Evolutionary conservation across 2,797 vertebrate genomes (phyloP).

Genomic region (Sarcophilus harrisii): DNA sequence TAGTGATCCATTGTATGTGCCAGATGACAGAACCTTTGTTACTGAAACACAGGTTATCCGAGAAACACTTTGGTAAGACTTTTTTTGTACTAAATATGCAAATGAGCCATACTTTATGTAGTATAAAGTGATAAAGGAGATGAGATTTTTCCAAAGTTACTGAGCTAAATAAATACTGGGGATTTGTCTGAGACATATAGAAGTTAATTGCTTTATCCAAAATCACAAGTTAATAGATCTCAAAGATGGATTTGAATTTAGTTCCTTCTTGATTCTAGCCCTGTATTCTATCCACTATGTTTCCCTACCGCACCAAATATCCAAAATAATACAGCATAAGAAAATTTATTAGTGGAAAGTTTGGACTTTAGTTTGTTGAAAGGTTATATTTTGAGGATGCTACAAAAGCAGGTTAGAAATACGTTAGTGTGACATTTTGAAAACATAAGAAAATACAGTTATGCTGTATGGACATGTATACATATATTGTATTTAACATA

Average conservation of each 20-base stretch:
- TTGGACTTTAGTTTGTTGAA: conserved; percentile 26
- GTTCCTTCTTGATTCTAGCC: neutral
- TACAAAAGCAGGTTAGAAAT: conserved; percentile 12
- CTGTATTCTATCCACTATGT: neutral
- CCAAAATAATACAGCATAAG: neutral
- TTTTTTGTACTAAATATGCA: neutral
- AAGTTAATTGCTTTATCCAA: neutral
- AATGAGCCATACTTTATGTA: neutral
- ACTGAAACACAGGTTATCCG: conserved; percentile 97
- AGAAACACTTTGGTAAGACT: conserved; percentile 95
- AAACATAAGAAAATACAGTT: neutral
- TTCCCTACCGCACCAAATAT: neutral
- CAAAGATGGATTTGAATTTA: neutral
- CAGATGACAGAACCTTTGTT: conserved; percentile 94
- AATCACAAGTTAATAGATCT: neutral
- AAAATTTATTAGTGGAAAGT: conserved; percentile 19
- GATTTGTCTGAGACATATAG: neutral
- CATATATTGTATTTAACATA: too few relatives aligned
- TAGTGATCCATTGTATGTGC: conserved; percentile 94
- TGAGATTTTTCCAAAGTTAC: neutral
- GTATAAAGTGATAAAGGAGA: neutral
- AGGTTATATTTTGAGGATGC: neutral
- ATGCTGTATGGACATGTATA: neutral
- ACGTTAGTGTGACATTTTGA: neutral
- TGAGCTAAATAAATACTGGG: neutral